phyloP scores from a whole-genome alignment of 2,797 vertebrate genomes.

The Ctenosaura bakeri region DNA sequence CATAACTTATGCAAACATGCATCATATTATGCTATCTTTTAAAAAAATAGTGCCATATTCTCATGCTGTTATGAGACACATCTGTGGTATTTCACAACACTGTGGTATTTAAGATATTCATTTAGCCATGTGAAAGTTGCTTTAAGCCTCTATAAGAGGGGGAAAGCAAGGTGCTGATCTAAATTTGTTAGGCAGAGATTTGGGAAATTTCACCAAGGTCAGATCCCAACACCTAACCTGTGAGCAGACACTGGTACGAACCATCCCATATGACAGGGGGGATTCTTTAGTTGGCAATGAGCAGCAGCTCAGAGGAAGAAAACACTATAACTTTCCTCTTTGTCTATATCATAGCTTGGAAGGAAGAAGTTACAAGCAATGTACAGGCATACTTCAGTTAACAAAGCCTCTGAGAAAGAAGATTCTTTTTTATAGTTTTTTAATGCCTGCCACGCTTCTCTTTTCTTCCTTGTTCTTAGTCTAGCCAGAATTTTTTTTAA shows the following conservation, averaged over 20 bases:
- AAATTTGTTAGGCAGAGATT: neutral
- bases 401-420: too few relatives aligned
- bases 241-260: neutral
- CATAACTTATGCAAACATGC: slow-evolving; percentile 16
- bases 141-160: neutral
- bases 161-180: neutral
- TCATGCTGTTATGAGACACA: neutral
- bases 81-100: neutral
- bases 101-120: neutral
- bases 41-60: neutral
- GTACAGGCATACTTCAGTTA: too few relatives aligned
- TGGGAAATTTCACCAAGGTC: neutral
- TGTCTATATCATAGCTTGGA: neutral
- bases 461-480: too few relatives aligned
- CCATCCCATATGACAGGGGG: neutral
- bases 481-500: too few relatives aligned
- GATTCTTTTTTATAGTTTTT: too few relatives aligned
- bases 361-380: too few relatives aligned
- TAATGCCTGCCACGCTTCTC: too few relatives aligned
- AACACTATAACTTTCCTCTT: neutral
- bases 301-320: neutral
- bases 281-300: neutral
- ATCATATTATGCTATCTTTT: neutral
- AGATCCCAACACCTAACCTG: neutral
- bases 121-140: neutral